A percentile compares a stretch with the other conserved stretches of the same genome.
Evolutionary conservation across 2,113 vertebrate species (phyloP).

Genomic region (Alexandromys fortis): DNA sequence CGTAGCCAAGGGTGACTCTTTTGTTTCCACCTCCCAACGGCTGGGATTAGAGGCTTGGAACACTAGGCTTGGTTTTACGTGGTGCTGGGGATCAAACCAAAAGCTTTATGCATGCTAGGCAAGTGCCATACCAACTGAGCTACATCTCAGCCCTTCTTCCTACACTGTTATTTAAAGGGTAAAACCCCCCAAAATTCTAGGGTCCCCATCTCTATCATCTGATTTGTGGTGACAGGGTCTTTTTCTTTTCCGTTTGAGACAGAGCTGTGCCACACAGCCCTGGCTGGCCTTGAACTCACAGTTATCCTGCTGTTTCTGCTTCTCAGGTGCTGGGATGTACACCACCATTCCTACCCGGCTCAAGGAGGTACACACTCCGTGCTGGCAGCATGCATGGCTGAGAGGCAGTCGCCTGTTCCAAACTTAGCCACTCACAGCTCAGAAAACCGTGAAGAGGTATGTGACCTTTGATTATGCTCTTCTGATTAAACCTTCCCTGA

Average conservation of each 20-base stretch:
- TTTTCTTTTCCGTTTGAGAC: neutral
- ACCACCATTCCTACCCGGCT: neutral
- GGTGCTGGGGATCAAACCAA: neutral
- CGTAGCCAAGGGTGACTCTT: neutral
- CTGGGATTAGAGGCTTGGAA: neutral
- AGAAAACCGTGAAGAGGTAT: neutral
- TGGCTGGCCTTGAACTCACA: neutral
- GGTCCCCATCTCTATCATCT: accelerated
- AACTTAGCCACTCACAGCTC: neutral
- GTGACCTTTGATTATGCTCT: neutral
- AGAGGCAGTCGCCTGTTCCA: neutral
- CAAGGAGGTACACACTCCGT: accelerated
- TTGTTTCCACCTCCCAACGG: neutral
- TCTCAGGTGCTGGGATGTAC: neutral
- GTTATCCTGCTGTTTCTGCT: neutral
- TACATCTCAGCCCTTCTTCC: neutral
- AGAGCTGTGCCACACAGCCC: neutral
- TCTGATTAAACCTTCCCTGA: neutral
- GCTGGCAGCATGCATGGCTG: neutral
- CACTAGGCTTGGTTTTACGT: neutral
- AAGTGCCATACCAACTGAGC: neutral
- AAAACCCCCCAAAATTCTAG: neutral
- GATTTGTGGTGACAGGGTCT: neutral
- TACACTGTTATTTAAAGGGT: neutral
- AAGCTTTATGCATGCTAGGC: no score